phyloP scores from a whole-genome alignment of 2,797 vertebrate genomes.

The Hylomyscus alleni region DNA sequence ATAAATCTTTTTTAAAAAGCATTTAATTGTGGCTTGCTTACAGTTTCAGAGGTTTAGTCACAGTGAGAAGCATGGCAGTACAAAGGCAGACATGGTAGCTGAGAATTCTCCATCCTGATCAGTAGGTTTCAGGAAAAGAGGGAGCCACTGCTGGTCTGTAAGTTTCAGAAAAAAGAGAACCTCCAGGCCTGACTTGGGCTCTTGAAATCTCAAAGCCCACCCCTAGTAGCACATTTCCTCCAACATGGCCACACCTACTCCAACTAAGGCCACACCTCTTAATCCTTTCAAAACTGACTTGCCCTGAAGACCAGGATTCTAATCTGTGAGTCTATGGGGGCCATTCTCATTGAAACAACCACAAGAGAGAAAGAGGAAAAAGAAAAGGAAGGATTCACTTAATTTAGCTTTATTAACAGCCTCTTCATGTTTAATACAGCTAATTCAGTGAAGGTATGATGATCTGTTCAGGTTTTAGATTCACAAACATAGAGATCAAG shows the following conservation, averaged over 20 bases:
- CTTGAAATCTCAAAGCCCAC: neutral
- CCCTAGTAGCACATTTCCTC: neutral
- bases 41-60: neutral
- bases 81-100: neutral
- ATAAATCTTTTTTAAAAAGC: neutral
- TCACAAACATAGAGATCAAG: neutral
- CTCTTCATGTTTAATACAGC: constrained; percentile 26
- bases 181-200: neutral
- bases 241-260: neutral
- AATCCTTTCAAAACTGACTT: neutral
- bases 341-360: neutral
- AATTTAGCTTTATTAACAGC: neutral
- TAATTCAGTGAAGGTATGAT: constrained; percentile 28
- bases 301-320: neutral
- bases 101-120: neutral
- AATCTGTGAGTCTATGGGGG: neutral
- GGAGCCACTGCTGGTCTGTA: neutral
- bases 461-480: constrained; percentile 20
- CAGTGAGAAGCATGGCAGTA: neutral
- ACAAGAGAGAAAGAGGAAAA: neutral
- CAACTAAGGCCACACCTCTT: neutral
- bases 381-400: neutral
- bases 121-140: neutral
- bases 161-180: too few relatives aligned
- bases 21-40: neutral